Percentiles rank a stretch among this genome's conserved stretches.
Evolutionary conservation across 1,140 invertebrate species (phyloP).

Genomic region (Parasteatoda tepidariorum): DNA sequence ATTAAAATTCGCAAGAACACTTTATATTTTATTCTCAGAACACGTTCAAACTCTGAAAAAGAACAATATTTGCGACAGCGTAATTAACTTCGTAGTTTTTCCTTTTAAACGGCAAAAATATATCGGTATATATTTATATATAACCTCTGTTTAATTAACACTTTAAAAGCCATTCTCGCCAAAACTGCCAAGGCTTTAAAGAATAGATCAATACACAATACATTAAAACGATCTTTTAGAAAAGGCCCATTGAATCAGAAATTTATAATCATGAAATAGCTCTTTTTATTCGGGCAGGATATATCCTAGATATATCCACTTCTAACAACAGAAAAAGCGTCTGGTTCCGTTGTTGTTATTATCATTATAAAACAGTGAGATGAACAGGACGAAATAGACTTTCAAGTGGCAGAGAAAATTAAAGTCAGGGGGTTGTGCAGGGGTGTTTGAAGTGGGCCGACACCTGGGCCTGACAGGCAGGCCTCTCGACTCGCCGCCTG

Average conservation of each 20-base stretch:
- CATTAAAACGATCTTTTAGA: not conserved
- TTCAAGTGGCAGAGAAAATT: constrained; percentile 43
- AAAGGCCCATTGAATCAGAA: constrained; percentile 30
- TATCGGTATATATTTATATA: too few species aligned
- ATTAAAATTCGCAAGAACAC: too few species aligned
- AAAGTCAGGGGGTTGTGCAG: not conserved
- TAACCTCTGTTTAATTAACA: not conserved
- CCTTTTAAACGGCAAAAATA: too few species aligned
- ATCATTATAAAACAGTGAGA: constrained; percentile 22
- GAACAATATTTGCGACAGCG: too few species aligned
- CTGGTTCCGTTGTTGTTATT: not conserved
- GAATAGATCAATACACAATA: not conserved
- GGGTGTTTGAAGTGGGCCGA: constrained; percentile 9
- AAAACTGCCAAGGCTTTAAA: not conserved
- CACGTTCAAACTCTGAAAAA: too few species aligned
- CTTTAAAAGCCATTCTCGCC: not conserved
- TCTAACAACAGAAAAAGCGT: not conserved
- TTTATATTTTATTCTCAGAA: too few species aligned
- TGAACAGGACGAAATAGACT: constrained; percentile 22
- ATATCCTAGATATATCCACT: not conserved
- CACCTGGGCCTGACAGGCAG: constrained; percentile 30
- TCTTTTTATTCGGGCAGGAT: not conserved
- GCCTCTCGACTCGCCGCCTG: constrained; percentile 11
- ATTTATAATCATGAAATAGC: constrained; percentile 22
- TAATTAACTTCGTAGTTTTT: too few species aligned